Percentiles rank a stretch among this genome's conserved stretches.
Evolutionary conservation across 2,888 invertebrate genomes (phyloP).

Genomic region (Drosophila prostipennis): DNA sequence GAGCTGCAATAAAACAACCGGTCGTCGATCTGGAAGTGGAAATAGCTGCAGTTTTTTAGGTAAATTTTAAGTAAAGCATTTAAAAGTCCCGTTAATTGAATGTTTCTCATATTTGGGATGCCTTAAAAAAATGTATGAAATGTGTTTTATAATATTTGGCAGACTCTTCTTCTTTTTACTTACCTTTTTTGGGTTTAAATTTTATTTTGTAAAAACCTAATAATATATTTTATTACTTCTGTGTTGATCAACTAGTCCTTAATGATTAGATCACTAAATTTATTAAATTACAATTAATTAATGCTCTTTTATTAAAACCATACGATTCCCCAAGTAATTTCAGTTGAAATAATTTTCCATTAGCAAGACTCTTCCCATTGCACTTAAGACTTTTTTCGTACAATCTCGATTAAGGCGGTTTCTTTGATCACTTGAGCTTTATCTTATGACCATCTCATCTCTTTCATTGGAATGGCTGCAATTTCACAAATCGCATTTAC

Average conservation of each 20-base stretch:
- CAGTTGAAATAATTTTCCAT: slow-evolving; percentile 2
- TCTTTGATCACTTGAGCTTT: slow-evolving; percentile 31
- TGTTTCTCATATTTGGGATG: slow-evolving; percentile 13
- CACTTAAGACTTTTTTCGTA: slow-evolving; percentile 7
- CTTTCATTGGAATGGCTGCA: slow-evolving; percentile 39
- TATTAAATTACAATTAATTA: too few species aligned
- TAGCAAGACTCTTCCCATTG: slow-evolving; percentile 11
- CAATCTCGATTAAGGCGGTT: slow-evolving; percentile 17
- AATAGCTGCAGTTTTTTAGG: slow-evolving; percentile 84
- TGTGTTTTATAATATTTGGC: not conserved
- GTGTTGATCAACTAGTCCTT: too few species aligned
- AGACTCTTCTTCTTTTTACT: too few species aligned
- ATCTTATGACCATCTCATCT: slow-evolving; percentile 38
- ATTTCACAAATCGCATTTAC: slow-evolving; percentile 43
- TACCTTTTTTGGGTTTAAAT: too few species aligned
- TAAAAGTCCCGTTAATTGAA: slow-evolving; percentile 31
- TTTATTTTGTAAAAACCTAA: too few species aligned
- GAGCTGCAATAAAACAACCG: slow-evolving; percentile 83
- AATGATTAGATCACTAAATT: too few species aligned
- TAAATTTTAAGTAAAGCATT: slow-evolving; percentile 58
- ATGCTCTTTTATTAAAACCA: not conserved
- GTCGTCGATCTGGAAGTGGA: slow-evolving; percentile 84
- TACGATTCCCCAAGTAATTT: not conserved
- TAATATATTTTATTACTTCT: not conserved
- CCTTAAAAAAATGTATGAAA: too few species aligned